These are phyloP conservation scores for Ectemnius cavifrons DNA, from an alignment of 2,888 invertebrate genomes.

Conservation along the genomic window DNA sequence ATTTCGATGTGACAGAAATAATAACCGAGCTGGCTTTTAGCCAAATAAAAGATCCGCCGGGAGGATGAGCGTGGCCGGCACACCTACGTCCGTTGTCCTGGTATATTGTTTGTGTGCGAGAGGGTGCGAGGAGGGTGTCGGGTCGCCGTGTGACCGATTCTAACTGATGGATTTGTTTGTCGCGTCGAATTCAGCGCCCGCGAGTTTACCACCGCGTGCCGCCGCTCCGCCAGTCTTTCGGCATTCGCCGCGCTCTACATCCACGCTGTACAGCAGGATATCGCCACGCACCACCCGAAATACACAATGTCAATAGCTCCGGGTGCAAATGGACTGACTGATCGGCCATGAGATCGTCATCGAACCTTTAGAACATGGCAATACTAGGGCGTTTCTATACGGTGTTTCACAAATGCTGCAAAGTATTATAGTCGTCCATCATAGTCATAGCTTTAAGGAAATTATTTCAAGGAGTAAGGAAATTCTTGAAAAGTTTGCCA, in stretches of 20 bases:
- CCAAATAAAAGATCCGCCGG: conserved; percentile 58
- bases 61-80: conserved; percentile 1
- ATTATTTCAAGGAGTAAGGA: no score
- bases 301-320: conserved; percentile 58
- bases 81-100: not conserved
- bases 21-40: conserved; percentile 69
- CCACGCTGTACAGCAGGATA: conserved; percentile 21
- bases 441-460: no score
- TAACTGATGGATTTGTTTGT: conserved; percentile 71
- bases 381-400: no score
- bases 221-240: conserved; percentile 8
- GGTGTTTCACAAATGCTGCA: no score
- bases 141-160: conserved; percentile 33
- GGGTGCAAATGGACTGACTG: conserved; percentile 51
- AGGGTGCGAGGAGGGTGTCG: not conserved
- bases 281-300: conserved; percentile 37
- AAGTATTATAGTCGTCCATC: no score
- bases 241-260: conserved; percentile 15
- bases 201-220: conserved; percentile 51
- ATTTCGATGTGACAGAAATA: conserved; percentile 67
- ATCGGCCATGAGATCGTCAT: conserved; percentile 40
- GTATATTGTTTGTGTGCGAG: not conserved
- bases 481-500: no score
- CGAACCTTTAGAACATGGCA: not conserved
- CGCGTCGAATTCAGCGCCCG: conserved; percentile 55